These are phyloP conservation scores for Trichomalopsis sarcophagae DNA, from an alignment of 1,140 invertebrate genomes.

Conservation along the genomic window DNA sequence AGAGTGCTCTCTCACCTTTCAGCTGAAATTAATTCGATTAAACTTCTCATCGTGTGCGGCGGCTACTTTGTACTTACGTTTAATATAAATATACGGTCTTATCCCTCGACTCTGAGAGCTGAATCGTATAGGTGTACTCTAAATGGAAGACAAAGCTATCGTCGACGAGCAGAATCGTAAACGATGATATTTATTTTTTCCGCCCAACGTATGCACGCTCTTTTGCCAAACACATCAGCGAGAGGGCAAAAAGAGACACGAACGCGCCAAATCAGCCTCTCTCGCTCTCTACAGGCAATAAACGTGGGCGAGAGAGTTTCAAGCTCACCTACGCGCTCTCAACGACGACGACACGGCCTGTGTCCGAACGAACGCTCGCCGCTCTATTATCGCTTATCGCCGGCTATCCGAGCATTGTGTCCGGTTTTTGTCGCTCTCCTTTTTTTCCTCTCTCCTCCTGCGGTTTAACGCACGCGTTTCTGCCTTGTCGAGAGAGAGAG, in stretches of 20 bases:
- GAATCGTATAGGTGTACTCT: too few relatives aligned
- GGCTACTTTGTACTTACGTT: too few relatives aligned
- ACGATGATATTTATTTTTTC: neutral
- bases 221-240: neutral
- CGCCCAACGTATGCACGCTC: too few relatives aligned
- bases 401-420: constrained; percentile 33
- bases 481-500: neutral
- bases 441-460: neutral
- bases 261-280: neutral
- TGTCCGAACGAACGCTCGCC: neutral
- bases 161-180: too few relatives aligned
- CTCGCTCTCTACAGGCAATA: neutral
- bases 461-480: neutral
- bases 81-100: too few relatives aligned
- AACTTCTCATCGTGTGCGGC: too few relatives aligned
- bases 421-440: constrained; percentile 36
- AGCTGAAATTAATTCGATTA: neutral
- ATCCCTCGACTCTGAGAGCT: too few relatives aligned
- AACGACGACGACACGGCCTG: neutral
- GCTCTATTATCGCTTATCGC: constrained; percentile 49
- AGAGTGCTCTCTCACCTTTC: neutral
- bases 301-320: neutral
- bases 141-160: neutral
- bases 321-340: neutral
- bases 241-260: neutral